A percentile compares a stretch with the other conserved stretches of the same genome.
Evolutionary conservation across 2,888 invertebrate species (phyloP).

Genomic region (Nomada ruficornis): DNA sequence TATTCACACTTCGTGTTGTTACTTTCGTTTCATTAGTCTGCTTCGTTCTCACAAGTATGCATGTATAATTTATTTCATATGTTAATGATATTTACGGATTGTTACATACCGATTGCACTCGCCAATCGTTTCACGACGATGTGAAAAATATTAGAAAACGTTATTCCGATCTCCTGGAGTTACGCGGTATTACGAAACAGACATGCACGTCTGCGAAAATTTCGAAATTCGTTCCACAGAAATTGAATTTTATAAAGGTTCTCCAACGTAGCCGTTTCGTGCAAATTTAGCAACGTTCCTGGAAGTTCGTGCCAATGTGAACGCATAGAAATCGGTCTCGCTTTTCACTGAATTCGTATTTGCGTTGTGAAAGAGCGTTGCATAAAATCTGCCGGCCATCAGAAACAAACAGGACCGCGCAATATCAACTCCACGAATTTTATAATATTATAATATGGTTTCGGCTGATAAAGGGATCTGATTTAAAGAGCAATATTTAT

Average conservation of each 20-base stretch:
- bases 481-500: no score
- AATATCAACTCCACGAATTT: constrained; percentile 3
- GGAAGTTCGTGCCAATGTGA: neutral
- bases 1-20: no score
- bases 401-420: constrained; percentile 9
- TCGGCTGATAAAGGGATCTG: neutral
- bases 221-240: neutral
- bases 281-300: constrained; percentile 2
- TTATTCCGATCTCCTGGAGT: neutral
- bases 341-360: neutral
- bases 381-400: neutral
- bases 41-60: no score
- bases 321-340: constrained; percentile 10
- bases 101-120: no score
- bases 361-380: neutral
- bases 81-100: no score
- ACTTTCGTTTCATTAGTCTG: no score
- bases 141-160: no score
- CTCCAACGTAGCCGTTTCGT: neutral
- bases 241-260: neutral
- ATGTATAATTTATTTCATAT: no score
- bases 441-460: neutral
- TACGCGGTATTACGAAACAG: no score
- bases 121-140: no score
- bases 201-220: neutral